phyloP scores from a whole-genome alignment of 2,888 invertebrate genomes.

The Imbricaverruca yamaguchii region DNA sequence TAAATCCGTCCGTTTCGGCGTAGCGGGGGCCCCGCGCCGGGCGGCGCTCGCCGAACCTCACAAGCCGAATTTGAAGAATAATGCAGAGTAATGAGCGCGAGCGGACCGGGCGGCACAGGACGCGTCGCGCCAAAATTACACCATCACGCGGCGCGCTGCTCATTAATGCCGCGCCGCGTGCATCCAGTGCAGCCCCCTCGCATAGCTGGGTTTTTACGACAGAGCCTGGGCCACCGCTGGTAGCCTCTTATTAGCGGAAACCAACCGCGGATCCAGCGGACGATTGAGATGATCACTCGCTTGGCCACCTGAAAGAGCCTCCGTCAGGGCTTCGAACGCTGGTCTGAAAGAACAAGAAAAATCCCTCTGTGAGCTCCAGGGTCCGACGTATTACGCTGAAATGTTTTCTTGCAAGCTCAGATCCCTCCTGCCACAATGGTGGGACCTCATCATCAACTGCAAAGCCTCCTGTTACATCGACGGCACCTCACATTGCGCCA shows the following conservation, averaged over 20 bases:
- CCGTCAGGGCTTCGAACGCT: too few species aligned
- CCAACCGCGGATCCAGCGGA: too few species aligned
- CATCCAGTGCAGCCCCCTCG: slow-evolving; percentile 11
- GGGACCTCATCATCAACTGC: too few species aligned
- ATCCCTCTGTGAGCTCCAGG: too few species aligned
- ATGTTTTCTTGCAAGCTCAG: too few species aligned
- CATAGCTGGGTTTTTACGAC: background rate
- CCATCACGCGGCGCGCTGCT: background rate
- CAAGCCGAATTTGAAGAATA: background rate
- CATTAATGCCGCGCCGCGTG: background rate
- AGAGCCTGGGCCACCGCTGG: background rate
- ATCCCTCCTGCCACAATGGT: too few species aligned
- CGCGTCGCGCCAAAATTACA: background rate
- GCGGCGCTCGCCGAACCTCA: background rate
- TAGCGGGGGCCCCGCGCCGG: background rate
- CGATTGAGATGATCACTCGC: too few species aligned
- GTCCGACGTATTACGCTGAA: too few species aligned
- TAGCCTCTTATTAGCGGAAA: slow-evolving; percentile 16
- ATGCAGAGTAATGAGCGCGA: background rate
- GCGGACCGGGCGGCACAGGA: background rate
- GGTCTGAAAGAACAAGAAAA: too few species aligned
- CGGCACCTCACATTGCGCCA: too few species aligned
- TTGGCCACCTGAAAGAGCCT: too few species aligned
- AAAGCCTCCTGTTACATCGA: too few species aligned
- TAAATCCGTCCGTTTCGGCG: background rate